A percentile compares a stretch with the other conserved stretches of the same genome.
Conservation (phyloP, 2,113 vertebrate genomes). For the Columba livia region DNA sequence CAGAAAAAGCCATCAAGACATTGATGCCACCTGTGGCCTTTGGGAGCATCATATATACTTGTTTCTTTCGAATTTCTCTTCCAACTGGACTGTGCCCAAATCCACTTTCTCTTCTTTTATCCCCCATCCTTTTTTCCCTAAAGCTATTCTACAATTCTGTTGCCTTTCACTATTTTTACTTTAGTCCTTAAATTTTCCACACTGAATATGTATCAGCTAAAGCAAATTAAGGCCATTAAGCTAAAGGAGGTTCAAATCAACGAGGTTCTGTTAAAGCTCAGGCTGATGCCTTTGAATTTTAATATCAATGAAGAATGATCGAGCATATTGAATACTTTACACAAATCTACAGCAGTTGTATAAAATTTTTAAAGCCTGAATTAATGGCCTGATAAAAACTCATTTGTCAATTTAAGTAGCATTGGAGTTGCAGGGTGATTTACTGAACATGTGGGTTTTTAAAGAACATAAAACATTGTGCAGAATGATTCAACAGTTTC, state of each 20-base stretch:
- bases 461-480: not conserved
- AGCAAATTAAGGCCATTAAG: slow-evolving; percentile 9
- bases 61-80: not conserved
- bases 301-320: slow-evolving; percentile 51
- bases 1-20: not conserved
- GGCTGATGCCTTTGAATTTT: slow-evolving; percentile 38
- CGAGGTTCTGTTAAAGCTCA: not conserved
- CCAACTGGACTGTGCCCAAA: not conserved
- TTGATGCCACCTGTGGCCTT: not conserved
- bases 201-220: not conserved
- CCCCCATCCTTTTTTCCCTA: not conserved
- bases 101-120: slow-evolving; percentile 3
- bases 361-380: slow-evolving; percentile 43
- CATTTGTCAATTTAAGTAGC: slow-evolving; percentile 34
- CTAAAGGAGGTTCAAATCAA: slow-evolving; percentile 32
- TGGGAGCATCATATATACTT: not conserved
- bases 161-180: not conserved
- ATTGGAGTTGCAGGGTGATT: not conserved
- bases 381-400: slow-evolving; percentile 42
- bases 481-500: slow-evolving; percentile 44
- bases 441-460: not conserved
- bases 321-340: slow-evolving; percentile 25
- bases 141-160: not conserved
- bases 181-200: slow-evolving; percentile 11
- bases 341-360: not conserved